These are phyloP conservation scores for Thaleichthys pacificus DNA, from an alignment of 2,797 vertebrate species.

Conservation along the genomic window DNA sequence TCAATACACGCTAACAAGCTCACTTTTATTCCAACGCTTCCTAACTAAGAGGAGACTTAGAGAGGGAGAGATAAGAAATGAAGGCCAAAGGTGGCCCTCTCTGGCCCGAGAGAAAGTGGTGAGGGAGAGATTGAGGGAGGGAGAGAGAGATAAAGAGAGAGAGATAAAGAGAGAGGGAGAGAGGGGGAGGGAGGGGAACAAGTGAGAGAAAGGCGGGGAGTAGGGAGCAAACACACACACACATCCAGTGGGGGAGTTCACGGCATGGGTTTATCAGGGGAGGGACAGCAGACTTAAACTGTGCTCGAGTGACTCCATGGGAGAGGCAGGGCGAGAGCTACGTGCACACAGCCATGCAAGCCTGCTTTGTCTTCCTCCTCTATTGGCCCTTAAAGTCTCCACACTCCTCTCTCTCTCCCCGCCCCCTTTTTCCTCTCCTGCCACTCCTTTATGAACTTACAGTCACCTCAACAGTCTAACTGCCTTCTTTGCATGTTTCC, in stretches of 20 bases:
- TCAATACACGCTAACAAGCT: slow-evolving; percentile 14
- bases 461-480: not conserved
- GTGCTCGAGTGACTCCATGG: slow-evolving; percentile 40
- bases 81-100: slow-evolving; percentile 27
- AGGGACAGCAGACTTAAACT: slow-evolving; percentile 37
- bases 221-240: slow-evolving; percentile 4
- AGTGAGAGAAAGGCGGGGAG: not conserved
- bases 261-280: slow-evolving; percentile 28
- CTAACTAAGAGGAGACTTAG: slow-evolving; percentile 27
- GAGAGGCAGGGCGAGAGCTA: slow-evolving; percentile 34
- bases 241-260: slow-evolving; percentile 18
- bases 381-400: slow-evolving; percentile 6
- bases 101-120: not conserved
- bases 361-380: slow-evolving; percentile 11
- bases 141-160: slow-evolving; percentile 11
- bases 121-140: not conserved
- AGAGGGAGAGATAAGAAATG: slow-evolving; percentile 55
- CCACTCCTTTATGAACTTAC: not conserved
- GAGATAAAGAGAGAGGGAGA: not conserved
- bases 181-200: too few species aligned
- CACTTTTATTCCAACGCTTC: slow-evolving; percentile 35
- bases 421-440: not conserved
- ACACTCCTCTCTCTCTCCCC: slow-evolving; percentile 1
- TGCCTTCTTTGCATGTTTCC: slow-evolving; percentile 7
- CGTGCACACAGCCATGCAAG: slow-evolving; percentile 55